Conservation (phyloP, 2,888 invertebrate genomes). For the Dione juno region DNA sequence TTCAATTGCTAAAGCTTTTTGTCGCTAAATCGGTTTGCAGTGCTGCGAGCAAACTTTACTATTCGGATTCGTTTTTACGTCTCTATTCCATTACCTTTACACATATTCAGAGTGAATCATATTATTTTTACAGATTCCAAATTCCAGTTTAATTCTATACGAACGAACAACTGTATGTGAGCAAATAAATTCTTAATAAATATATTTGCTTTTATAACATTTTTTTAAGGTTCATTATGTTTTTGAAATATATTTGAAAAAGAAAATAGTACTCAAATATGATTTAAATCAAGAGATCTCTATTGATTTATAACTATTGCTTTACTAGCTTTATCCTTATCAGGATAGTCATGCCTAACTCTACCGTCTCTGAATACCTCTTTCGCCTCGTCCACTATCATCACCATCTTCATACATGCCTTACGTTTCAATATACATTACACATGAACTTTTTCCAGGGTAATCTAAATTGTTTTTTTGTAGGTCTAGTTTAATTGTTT, state of each 20-base stretch:
- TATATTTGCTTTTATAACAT: not conserved
- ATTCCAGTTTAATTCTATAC: not conserved
- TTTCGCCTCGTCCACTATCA: no score
- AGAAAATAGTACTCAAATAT: no score
- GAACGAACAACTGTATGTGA: not conserved
- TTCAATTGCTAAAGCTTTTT: not conserved
- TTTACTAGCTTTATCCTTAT: no score
- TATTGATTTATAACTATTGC: no score
- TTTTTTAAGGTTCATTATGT: not conserved
- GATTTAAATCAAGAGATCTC: not conserved
- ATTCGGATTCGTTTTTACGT: not conserved
- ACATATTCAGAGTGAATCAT: not conserved
- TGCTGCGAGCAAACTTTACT: not conserved
- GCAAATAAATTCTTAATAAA: constrained; percentile 9
- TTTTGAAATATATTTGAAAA: no score
- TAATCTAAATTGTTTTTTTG: no score
- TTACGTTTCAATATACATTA: no score
- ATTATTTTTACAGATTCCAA: not conserved
- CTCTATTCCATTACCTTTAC: not conserved
- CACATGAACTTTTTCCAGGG: no score
- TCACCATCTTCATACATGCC: no score
- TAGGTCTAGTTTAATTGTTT: no score
- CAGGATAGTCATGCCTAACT: no score
- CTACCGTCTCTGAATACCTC: no score
- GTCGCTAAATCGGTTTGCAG: not conserved